These are phyloP conservation scores for Tipula confusa DNA, from an alignment of 2,888 invertebrate genomes.

Conservation along the genomic window DNA sequence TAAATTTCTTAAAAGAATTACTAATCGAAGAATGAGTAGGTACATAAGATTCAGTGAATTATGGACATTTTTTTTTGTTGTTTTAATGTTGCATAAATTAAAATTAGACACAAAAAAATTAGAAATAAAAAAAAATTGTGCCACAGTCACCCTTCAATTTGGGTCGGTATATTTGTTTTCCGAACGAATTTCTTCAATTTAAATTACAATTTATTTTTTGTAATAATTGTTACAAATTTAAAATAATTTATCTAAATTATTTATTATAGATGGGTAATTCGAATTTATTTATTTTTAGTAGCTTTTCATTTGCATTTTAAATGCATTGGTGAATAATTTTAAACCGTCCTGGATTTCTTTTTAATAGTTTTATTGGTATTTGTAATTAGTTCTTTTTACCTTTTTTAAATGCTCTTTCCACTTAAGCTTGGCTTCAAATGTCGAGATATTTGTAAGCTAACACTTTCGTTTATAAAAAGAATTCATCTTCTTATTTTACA, in stretches of 20 bases:
- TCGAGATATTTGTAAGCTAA: too few species aligned
- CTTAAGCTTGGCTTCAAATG: too few species aligned
- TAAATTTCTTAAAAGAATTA: not conserved
- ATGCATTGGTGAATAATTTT: not conserved
- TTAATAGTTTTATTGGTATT: not conserved
- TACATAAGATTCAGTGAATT: not conserved
- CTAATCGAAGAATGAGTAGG: conserved; percentile 8
- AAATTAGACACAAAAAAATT: not conserved
- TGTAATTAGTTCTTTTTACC: too few species aligned
- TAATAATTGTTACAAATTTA: conserved; percentile 20
- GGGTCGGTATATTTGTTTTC: not conserved
- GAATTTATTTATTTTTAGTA: not conserved
- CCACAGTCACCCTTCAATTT: not conserved
- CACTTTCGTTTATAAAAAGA: too few species aligned
- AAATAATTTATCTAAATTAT: conserved; percentile 20
- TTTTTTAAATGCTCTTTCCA: too few species aligned
- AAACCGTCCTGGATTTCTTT: not conserved
- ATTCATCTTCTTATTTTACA: too few species aligned
- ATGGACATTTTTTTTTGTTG: not conserved
- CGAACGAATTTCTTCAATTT: not conserved
- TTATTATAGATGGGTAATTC: not conserved
- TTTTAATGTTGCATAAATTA: conserved; percentile 20
- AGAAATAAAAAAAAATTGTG: not conserved
- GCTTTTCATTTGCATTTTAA: not conserved
- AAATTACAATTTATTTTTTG: conserved; percentile 25